phyloP scores from a whole-genome alignment of 2,797 vertebrate species.

The Nothura maculosa region DNA sequence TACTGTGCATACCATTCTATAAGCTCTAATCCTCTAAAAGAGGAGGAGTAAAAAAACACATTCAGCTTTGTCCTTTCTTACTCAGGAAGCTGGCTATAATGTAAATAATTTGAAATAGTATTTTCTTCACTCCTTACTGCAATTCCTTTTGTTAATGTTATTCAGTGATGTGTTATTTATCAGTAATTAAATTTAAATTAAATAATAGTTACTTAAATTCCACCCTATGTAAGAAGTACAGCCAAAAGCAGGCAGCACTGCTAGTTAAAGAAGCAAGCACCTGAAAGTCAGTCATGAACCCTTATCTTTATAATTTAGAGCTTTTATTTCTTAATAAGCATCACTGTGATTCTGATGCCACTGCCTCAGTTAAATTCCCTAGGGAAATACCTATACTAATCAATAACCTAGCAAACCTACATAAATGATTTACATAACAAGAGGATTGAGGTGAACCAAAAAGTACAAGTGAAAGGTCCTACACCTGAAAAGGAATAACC shows the following conservation, averaged over 20 bases:
- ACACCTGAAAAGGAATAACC: no score
- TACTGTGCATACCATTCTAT: background rate
- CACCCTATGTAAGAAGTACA: background rate
- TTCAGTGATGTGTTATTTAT: background rate
- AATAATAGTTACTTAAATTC: background rate
- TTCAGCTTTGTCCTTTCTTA: background rate
- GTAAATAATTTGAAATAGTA: background rate
- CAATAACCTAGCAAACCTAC: constrained; percentile 6
- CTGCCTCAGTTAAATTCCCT: background rate
- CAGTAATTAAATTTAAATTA: background rate
- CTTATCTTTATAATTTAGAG: background rate
- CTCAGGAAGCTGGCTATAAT: background rate
- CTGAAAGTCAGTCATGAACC: background rate
- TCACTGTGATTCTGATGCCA: background rate
- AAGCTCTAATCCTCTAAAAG: background rate
- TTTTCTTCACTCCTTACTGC: background rate
- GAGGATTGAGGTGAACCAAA: background rate
- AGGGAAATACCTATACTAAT: constrained; percentile 17
- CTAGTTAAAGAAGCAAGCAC: background rate
- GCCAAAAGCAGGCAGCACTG: background rate
- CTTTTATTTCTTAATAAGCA: background rate
- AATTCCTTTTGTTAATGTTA: background rate
- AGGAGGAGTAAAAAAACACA: background rate
- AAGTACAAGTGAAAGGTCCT: no score
- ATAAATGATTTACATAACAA: background rate